phyloP scores from a whole-genome alignment of 1,140 invertebrate species.

The Centruroides sculpturatus region DNA sequence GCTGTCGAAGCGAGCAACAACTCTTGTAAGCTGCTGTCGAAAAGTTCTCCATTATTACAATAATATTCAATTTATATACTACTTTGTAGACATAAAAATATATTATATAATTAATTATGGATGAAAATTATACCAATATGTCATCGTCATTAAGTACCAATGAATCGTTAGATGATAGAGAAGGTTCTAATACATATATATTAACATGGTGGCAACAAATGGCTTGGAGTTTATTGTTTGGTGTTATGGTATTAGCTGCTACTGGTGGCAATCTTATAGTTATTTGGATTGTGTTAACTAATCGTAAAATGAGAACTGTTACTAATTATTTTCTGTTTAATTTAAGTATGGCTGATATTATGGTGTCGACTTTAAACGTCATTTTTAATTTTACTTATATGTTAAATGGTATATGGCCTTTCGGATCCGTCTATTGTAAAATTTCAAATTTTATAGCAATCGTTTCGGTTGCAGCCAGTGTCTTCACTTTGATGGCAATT shows the following conservation, averaged over 20 bases:
- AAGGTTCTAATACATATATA: constrained; percentile 38
- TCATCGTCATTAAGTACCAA: too few species aligned
- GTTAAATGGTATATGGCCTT: constrained; percentile 83
- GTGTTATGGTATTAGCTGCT: constrained; percentile 76
- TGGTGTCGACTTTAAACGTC: constrained; percentile 83
- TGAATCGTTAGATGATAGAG: too few species aligned
- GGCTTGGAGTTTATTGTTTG: constrained; percentile 47
- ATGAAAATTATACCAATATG: too few species aligned
- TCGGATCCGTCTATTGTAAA: constrained; percentile 83
- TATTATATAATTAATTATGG: too few species aligned
- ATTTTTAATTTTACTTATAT: constrained; percentile 89
- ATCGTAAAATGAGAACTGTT: constrained; percentile 72
- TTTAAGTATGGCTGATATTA: constrained; percentile 74
- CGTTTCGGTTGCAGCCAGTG: constrained; percentile 58
- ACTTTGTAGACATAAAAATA: too few species aligned
- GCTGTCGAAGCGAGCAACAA: too few species aligned
- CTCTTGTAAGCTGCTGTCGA: too few species aligned
- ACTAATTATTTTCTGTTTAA: constrained; percentile 96
- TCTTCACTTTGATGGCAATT: constrained; percentile 23
- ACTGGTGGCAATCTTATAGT: constrained; percentile 85
- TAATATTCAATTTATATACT: too few species aligned
- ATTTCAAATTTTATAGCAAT: constrained; percentile 83
- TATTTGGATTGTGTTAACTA: constrained; percentile 81
- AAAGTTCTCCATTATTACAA: too few species aligned
- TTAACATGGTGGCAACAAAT: constrained; percentile 57